A percentile compares a stretch with the other conserved stretches of the same genome.
These are phyloP conservation scores for Porites rus DNA, from an alignment of 92 coral and sea anemone genomes.

Conservation along the genomic window DNA sequence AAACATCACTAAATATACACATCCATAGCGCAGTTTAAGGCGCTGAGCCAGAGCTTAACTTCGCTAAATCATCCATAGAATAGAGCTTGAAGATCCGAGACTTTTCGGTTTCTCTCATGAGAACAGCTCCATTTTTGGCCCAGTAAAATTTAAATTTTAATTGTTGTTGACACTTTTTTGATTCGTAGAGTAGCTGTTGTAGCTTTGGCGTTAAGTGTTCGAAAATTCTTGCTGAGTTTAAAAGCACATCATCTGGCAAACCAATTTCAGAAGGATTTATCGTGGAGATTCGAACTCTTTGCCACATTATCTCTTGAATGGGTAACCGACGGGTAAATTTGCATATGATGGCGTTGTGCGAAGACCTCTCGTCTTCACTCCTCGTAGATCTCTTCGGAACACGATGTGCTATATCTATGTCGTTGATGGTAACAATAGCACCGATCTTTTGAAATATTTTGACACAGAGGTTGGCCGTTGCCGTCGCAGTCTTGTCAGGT, in stretches of 20 bases:
- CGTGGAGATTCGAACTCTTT: conserved; percentile 13
- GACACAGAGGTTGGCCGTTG: conserved; percentile 8
- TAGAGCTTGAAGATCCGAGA: not conserved
- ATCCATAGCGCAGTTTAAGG: not conserved
- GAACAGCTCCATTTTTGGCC: conserved; percentile 30
- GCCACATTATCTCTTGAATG: conserved; percentile 7
- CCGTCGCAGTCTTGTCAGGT: conserved; percentile 3
- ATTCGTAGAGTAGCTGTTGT: conserved; percentile 25
- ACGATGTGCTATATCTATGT: not conserved
- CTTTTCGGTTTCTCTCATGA: conserved; percentile 13
- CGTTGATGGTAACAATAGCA: not conserved
- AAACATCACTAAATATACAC: not conserved
- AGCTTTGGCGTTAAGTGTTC: conserved; percentile 36
- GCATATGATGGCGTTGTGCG: conserved; percentile 2
- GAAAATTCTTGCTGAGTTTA: not conserved
- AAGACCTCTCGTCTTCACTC: conserved; percentile 8
- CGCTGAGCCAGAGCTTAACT: conserved; percentile 6
- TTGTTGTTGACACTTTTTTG: conserved; percentile 29
- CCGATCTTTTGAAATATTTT: not conserved
- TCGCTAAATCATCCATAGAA: conserved; percentile 18
- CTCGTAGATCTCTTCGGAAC: conserved; percentile 2
- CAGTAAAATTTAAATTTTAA: conserved; percentile 32
- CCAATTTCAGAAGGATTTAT: conserved; percentile 19
- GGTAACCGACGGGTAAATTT: not conserved
- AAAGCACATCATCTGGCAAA: not conserved